Base-by-base conservation (phyloP, 2,888 invertebrate species). In the Anaspis maculata region DNA sequence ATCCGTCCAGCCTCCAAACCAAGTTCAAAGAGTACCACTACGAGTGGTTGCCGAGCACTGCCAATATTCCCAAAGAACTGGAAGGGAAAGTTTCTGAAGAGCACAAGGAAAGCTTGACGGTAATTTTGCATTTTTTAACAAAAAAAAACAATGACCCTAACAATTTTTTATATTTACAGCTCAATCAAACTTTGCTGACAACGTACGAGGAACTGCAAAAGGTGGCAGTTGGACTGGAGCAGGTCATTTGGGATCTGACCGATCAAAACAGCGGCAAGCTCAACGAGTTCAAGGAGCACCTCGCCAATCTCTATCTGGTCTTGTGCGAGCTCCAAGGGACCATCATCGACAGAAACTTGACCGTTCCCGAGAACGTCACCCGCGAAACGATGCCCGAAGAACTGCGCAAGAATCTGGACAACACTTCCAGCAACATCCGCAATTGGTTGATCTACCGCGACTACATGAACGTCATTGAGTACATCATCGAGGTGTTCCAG, bases 151-250 rank as follows among this genome's bases (percentile, higher is more conserved):
- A n/a, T n/a, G n/a, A n/a, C n/a, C n/a, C n/a, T n/a, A n/a, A n/a
- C n/a, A n/a, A n/a, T n/a, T n/a, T n/a, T n/a, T n/a, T n/a, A n/a
- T n/a, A n/a, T 35, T 64, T 65, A 3, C 62, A 74, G 73, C 58
- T 73, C 37, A 67, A 71, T 32, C 57, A 61, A 12, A 61, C 66
- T 9, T 62, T 83, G 48, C 68, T 76, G 30, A 66, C 73, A 34
- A 70, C 77, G 55, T 83, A 78, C 64, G 72, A 75, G 51, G 74
- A 73, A 44, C 66, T 85, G 58, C 83, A 85, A 62, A 75, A 73
- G 66, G 71, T 78, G 40, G 81, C 82, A 1, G 81, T 83, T 3
- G 80, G 77, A 15, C 56, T 84, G 36, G 75, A 83, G 51, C 76
- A 77, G 50, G 71, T 83, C 28, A 68, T 72, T 21, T 65, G 69